Evolutionary conservation across 2,113 vertebrate genomes (phyloP).

Genomic region (Asarcornis scutulata): DNA sequence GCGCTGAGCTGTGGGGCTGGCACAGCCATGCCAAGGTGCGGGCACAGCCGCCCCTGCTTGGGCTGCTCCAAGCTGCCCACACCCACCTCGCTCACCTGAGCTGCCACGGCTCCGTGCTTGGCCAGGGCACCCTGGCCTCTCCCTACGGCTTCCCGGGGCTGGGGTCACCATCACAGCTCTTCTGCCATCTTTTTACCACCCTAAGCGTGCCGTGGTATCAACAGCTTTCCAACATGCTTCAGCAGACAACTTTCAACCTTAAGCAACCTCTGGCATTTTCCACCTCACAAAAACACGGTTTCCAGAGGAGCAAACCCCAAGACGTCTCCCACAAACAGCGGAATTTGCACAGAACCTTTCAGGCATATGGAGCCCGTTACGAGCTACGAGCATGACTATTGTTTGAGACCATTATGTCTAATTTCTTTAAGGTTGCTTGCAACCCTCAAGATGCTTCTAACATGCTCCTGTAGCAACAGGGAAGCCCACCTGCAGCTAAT

Average conservation of each 20-base stretch:
- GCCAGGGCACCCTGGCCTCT: too few relatives aligned
- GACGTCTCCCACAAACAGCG: neutral
- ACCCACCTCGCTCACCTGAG: neutral
- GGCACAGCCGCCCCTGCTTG: too few relatives aligned
- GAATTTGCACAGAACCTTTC: neutral
- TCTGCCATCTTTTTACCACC: neutral
- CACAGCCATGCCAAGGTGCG: neutral
- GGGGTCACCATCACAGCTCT: neutral
- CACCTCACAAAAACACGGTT: neutral
- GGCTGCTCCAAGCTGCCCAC: neutral
- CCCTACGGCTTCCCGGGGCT: neutral
- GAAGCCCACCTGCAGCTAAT: conserved; percentile 37
- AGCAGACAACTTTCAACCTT: neutral
- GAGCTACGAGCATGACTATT: neutral
- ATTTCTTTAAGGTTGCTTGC: conserved; percentile 19
- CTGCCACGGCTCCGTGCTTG: neutral
- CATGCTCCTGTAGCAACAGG: neutral
- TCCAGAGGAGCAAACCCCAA: neutral
- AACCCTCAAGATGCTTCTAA: conserved; percentile 24
- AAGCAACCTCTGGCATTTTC: neutral
- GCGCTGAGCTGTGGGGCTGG: neutral
- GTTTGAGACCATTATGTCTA: neutral
- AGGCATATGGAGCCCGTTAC: neutral
- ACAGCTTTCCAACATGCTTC: neutral
- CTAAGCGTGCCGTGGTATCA: accelerated